Conservation (phyloP, 2,888 invertebrate species). For the Tridacna gigas region DNA sequence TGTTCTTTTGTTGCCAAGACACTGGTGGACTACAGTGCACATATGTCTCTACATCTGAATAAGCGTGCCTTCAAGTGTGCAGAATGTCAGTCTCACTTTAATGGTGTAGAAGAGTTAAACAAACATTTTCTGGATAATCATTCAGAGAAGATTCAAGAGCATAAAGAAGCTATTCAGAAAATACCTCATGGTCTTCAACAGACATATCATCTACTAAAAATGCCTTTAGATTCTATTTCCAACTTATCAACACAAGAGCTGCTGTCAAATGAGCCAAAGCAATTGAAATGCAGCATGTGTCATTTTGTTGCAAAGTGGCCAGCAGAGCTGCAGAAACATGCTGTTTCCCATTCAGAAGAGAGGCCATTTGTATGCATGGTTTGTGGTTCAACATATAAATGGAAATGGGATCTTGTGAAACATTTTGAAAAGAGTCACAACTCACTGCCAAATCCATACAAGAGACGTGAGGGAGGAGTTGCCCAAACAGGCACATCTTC, state of each 20-base stretch:
- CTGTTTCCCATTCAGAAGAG: conserved; percentile 83
- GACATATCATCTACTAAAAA: conserved; percentile 79
- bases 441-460: conserved; percentile 83
- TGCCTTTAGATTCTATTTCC: conserved; percentile 78
- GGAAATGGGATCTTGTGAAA: conserved; percentile 84
- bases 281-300: conserved; percentile 83
- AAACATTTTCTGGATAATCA: conserved; percentile 81
- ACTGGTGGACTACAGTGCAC: conserved; percentile 78
- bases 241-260: conserved; percentile 73
- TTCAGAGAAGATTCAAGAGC: conserved; percentile 76
- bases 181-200: conserved; percentile 80
- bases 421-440: conserved; percentile 84
- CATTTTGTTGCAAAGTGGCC: conserved; percentile 83
- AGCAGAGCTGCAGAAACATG: conserved; percentile 84
- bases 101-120: conserved; percentile 81
- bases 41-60: conserved; percentile 79
- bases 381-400: conserved; percentile 84
- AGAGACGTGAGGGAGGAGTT: conserved; percentile 74
- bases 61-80: conserved; percentile 81
- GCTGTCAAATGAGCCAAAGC: conserved; percentile 70
- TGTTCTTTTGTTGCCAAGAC: conserved; percentile 78
- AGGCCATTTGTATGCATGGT: conserved; percentile 83
- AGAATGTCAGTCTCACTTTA: conserved; percentile 81
- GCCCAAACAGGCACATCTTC: conserved; percentile 35
- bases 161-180: conserved; percentile 80